Evolutionary conservation across 1,140 invertebrate genomes (phyloP).

Genomic region (Drosophila malerkotliana): DNA sequence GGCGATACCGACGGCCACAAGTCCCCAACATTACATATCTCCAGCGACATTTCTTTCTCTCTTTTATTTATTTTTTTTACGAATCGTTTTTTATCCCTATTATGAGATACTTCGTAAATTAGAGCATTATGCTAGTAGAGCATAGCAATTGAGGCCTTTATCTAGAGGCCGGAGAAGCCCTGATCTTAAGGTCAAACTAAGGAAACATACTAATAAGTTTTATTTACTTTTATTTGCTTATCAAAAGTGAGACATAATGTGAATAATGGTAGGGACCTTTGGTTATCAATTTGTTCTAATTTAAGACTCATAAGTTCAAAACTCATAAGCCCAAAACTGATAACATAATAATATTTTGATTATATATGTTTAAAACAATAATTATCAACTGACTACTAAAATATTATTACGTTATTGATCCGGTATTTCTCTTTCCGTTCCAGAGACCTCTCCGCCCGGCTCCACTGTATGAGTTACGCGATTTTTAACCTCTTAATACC

Average conservation of each 20-base stretch:
- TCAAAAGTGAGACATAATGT: not conserved
- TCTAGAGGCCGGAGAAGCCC: conserved; percentile 10
- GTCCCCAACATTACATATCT: conserved; percentile 13
- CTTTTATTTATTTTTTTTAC: conserved; percentile 13
- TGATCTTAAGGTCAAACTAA: conserved; percentile 3
- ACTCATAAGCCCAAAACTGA: not conserved
- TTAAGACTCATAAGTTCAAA: not conserved
- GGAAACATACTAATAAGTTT: not conserved
- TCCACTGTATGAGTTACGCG: conserved; percentile 59
- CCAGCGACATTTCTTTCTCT: not conserved
- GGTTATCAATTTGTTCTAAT: not conserved
- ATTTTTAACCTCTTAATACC: conserved; percentile 57
- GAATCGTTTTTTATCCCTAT: conserved; percentile 11
- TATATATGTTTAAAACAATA: not conserved
- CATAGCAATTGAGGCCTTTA: conserved; percentile 1
- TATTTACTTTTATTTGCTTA: not conserved
- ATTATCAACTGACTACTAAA: conserved; percentile 14
- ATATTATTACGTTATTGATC: conserved; percentile 33
- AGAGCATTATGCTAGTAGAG: conserved; percentile 42
- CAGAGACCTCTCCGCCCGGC: conserved; percentile 21
- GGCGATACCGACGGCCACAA: not conserved
- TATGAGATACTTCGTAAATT: conserved; percentile 5
- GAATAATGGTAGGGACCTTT: not conserved
- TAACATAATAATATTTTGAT: not conserved
- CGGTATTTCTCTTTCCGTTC: conserved; percentile 28